Evolutionary conservation across 2,113 vertebrate species (phyloP), one percentile per base, ranked within the genome.

Genomic region (Neopipo cinnamomea): DNA sequence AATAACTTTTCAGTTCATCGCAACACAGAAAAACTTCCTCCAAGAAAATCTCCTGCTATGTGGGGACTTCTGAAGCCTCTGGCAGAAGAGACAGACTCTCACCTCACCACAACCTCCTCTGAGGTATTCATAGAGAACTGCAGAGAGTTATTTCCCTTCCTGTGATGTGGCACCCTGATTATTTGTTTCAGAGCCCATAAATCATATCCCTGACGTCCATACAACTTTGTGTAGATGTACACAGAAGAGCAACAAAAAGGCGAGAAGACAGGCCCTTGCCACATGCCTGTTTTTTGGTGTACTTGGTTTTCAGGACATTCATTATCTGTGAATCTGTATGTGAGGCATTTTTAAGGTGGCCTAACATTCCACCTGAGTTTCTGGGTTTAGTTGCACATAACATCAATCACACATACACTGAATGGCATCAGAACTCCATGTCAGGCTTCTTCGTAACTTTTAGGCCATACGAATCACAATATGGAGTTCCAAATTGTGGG

Each of bases 191-290:
- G 33, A 74, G 11, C 5, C 35, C 56, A 62, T 24, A 52, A 39
- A 30, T 65, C 8, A 5, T 24, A 22, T 15, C 20, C 6, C 14
- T 70, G 21, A 58, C 13, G 9, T 70, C 55, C 35, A 30, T 19
- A 18, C 3, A 27, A 27, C 16, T 50, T 50, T 50, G 14, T 50
- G 14, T 25, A 70, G 49, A 71, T 8, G 21, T 25, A 37, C 7
- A 24, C 8, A 23, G 5, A 44, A 35, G 27, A 65, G 19, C 13
- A 74, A 67, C 3, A 74, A 23, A 82, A 70, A 88, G 11, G 4
- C 0, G 0, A 75, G 35, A 70, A 61, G 24, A 25, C 4, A 37
- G 0, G 6, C 14, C 33, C 37, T n/a, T 56, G 18, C 47, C 37
- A 9, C 10, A n/a, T 39, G 11, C 39, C 31, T 65, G 31, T 15